A percentile compares a stretch with the other conserved stretches of the same genome.
phyloP scores from a whole-genome alignment of 2,797 vertebrate species.

The Labroides dimidiatus region DNA sequence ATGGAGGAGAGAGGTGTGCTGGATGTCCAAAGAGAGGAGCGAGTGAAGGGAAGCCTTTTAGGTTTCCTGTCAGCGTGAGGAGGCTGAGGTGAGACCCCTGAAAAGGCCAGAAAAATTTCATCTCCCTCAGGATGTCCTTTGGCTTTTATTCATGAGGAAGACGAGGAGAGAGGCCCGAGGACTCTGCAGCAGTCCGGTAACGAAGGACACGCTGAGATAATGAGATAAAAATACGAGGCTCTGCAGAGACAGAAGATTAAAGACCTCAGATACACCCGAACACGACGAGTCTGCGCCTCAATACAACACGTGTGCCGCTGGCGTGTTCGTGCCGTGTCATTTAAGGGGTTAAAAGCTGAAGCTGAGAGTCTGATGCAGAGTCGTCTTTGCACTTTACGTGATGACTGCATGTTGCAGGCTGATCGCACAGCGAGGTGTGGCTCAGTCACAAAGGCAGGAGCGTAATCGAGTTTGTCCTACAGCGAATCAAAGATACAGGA shows the following conservation, averaged over 20 bases:
- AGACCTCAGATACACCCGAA: neutral
- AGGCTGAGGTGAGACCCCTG: conserved; percentile 38
- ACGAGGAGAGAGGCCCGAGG: conserved; percentile 18
- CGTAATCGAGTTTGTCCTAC: conserved; percentile 41
- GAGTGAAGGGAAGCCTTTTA: conserved; percentile 48
- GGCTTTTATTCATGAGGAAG: conserved; percentile 61
- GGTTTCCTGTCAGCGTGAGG: conserved; percentile 45
- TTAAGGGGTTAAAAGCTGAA: neutral
- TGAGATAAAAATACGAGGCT: neutral
- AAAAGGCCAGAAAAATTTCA: conserved; percentile 58
- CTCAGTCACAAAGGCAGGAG: conserved; percentile 26
- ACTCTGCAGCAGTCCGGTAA: conserved; percentile 7
- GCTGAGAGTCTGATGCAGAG: neutral
- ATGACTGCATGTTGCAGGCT: conserved; percentile 14
- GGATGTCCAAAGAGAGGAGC: conserved; percentile 26
- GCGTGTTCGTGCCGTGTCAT: neutral
- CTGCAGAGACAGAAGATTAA: neutral
- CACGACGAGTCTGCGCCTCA: neutral
- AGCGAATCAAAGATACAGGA: conserved; percentile 27
- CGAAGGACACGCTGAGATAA: conserved; percentile 13
- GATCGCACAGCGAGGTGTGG: conserved; percentile 54
- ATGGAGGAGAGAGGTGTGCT: conserved; percentile 16
- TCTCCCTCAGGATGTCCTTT: conserved; percentile 28
- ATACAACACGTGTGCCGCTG: neutral
- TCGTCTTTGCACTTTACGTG: conserved; percentile 4